Conservation (phyloP, 2,888 invertebrate genomes). For the Drosophila niveifrons region DNA sequence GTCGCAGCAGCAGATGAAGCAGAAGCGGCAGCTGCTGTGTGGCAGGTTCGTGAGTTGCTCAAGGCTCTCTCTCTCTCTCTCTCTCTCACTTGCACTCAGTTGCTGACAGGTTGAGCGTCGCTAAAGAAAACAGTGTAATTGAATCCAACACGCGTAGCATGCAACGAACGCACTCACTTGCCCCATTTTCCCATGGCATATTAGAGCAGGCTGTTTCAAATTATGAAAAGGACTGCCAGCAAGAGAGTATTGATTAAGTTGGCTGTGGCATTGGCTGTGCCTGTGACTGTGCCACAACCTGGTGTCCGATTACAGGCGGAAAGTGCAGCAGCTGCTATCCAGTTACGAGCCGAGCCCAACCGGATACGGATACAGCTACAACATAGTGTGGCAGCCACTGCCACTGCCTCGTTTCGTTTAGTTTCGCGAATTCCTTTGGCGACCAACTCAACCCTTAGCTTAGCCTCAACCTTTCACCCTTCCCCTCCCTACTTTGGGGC, state of each 20-base stretch:
- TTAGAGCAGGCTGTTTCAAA: conserved; percentile 71
- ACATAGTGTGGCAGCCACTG: conserved; percentile 36
- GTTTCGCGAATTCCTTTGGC: conserved; percentile 16
- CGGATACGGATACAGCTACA: conserved; percentile 64
- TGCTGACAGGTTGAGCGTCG: conserved; percentile 37
- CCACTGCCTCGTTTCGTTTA: not conserved
- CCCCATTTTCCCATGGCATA: conserved; percentile 62
- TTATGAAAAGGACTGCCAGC: conserved; percentile 48
- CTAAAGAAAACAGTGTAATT: conserved; percentile 46
- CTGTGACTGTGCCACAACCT: conserved; percentile 47
- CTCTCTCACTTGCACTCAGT: not conserved
- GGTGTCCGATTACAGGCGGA: conserved; percentile 66
- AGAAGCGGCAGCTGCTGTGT: conserved; percentile 17
- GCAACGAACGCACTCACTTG: conserved; percentile 42
- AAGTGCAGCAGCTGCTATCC: conserved; percentile 67
- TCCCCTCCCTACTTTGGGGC: not conserved
- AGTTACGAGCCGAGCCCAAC: conserved; percentile 41
- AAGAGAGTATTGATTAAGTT: conserved; percentile 50
- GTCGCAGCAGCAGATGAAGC: conserved; percentile 44
- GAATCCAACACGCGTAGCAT: conserved; percentile 38
- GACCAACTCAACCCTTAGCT: not conserved
- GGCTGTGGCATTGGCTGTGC: conserved; percentile 29
- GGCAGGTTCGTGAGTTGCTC: conserved; percentile 59
- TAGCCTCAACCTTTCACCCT: not conserved
- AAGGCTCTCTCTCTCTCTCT: conserved; percentile 18